Evolutionary conservation across 2,797 vertebrate genomes (phyloP).

Genomic region (Rhyacichthys aspro): DNA sequence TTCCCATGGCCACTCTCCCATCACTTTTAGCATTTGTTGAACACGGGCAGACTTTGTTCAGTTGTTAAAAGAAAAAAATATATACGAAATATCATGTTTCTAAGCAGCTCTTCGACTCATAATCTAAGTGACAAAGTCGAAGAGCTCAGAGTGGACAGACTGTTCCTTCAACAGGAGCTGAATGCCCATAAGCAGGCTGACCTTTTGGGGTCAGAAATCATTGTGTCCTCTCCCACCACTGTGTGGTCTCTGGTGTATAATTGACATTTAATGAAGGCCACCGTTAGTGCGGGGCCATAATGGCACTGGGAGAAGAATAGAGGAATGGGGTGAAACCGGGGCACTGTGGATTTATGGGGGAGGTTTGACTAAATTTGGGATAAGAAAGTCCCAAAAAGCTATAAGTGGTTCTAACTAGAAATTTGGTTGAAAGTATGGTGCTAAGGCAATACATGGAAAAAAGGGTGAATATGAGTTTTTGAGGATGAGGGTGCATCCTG

Average conservation of each 20-base stretch:
- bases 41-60: neutral
- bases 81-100: neutral
- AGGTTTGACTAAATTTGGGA: conserved; percentile 15
- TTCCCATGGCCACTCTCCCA: conserved; percentile 52
- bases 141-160: conserved; percentile 51
- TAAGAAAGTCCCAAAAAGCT: conserved; percentile 16
- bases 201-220: conserved; percentile 80
- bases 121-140: conserved; percentile 1
- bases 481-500: conserved; percentile 19
- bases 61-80: neutral
- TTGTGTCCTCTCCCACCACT: conserved; percentile 75
- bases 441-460: neutral
- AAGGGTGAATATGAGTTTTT: conserved; percentile 5
- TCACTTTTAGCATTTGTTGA: conserved; percentile 1
- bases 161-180: conserved; percentile 50
- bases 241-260: conserved; percentile 83
- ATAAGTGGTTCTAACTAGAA: conserved; percentile 6
- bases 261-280: conserved; percentile 85
- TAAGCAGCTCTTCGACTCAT: neutral
- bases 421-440: conserved; percentile 17
- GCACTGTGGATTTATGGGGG: conserved; percentile 8
- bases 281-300: conserved; percentile 69
- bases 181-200: conserved; percentile 75
- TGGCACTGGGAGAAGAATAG: conserved; percentile 65
- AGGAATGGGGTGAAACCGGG: conserved; percentile 30